Base-by-base conservation (phyloP, 2,797 vertebrate species). In the Gephyroberyx darwinii region DNA sequence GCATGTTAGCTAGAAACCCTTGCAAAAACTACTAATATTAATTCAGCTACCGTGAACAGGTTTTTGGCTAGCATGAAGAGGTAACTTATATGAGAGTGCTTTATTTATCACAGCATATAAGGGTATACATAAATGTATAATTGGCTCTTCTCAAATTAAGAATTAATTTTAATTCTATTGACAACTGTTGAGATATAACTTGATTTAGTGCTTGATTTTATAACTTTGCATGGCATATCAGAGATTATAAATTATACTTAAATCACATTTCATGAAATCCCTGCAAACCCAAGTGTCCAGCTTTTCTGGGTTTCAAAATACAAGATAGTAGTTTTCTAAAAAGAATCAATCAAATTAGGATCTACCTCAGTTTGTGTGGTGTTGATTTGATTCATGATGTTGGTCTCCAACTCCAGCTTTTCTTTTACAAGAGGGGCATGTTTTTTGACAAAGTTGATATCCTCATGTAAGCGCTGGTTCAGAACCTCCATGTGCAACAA, bases 341-440 rank as follows among this genome's bases (percentile, higher is more conserved):
- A 41, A 53, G 10, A 55, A 62, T 39, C 35, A 57, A 67, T 74
- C 0, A 19, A 47, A 64, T 52, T 33, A 56, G 5, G 60, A 13
- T 19, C 62, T 75, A 92, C 90, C 89, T 90, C 72, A 16, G 66
- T 55, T 73, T 86, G 86, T n/a, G 73, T 51, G 1, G 26, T 16
- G 22, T 57, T 77, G 30, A 91, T 84, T 30, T 86, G 53, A 37
- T 69, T 30, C 41, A 86, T 61, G 19, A 82, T n/a, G 56, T 22
- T 64, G 37, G 20, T 75, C 77, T 91, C 88, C 2, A 76, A 22
- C 2, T 80, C 74, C 30, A 81, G 54, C 43, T 89, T 87, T 63
- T 89, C 89, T 64, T 91, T 91, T 77, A 96, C 83, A 30, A 94
- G 90, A 78, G 91, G 89, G 53, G 85, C 71, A 75, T 94, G 90